Evolutionary conservation across 2,797 vertebrate species (phyloP).

Genomic region (Tachyglossus aculeatus): DNA sequence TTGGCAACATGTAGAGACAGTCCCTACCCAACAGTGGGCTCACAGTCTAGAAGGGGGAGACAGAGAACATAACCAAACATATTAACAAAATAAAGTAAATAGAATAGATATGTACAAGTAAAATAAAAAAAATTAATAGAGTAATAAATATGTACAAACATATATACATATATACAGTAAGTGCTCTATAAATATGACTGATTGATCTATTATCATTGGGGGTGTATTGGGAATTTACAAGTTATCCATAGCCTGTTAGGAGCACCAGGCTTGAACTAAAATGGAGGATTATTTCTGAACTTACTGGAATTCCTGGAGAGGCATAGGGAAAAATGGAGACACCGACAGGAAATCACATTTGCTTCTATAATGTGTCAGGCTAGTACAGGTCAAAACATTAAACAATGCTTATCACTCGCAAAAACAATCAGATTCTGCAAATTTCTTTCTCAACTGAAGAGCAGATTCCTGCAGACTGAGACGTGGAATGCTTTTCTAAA

Average conservation of each 20-base stretch:
- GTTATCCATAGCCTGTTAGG: slow-evolving; percentile 28
- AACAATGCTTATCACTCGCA: slow-evolving; percentile 56
- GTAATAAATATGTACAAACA: no score
- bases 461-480: slow-evolving; percentile 49
- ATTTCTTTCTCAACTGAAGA: slow-evolving; percentile 64
- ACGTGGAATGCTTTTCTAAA: slow-evolving; percentile 66
- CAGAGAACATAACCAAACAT: no score
- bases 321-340: slow-evolving; percentile 26
- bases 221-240: slow-evolving; percentile 13
- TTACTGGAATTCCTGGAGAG: slow-evolving; percentile 55
- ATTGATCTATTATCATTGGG: no score
- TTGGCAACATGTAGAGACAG: no score
- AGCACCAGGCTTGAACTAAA: slow-evolving; percentile 14
- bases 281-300: slow-evolving; percentile 33
- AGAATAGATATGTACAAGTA: no score
- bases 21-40: no score
- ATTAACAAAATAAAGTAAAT: no score
- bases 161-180: no score
- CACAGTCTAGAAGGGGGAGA: no score
- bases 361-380: slow-evolving; percentile 50
- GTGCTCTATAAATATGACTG: no score
- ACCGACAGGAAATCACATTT: slow-evolving; percentile 57
- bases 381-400: slow-evolving; percentile 60
- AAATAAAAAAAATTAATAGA: no score
- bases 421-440: slow-evolving; percentile 58